phyloP scores from a whole-genome alignment of 1,140 invertebrate genomes.

The Pissodes strobi region DNA sequence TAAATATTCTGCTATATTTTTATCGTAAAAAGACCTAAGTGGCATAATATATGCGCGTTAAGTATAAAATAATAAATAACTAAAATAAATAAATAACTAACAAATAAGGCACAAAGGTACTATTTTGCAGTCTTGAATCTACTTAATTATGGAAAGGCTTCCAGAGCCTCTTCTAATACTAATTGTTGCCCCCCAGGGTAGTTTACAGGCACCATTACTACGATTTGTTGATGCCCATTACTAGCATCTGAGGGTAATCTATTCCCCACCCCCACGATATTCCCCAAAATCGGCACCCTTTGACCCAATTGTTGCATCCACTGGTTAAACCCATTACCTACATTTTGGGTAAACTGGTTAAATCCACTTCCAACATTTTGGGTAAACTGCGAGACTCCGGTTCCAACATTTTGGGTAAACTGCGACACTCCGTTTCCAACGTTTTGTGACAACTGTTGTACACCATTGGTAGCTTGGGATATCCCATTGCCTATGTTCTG shows the following conservation, averaged over 20 bases:
- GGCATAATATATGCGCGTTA: no score
- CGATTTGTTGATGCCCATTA: neutral
- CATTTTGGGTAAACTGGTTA: constrained; percentile 32
- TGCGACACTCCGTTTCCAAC: constrained; percentile 35
- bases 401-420: constrained; percentile 35
- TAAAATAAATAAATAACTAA: no score
- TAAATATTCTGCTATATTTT: no score
- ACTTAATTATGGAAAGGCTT: constrained; percentile 33
- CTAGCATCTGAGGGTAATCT: neutral
- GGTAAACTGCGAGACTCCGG: constrained; percentile 25
- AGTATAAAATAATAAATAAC: no score
- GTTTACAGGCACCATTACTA: constrained; percentile 19
- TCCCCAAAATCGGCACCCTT: constrained; percentile 32
- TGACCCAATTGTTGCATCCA: constrained; percentile 33
- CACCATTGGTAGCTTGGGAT: constrained; percentile 19
- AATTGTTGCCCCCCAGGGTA: constrained; percentile 24
- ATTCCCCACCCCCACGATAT: neutral
- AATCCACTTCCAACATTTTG: constrained; percentile 34
- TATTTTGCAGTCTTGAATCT: no score
- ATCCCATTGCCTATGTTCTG: constrained; percentile 35
- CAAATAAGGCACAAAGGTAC: no score
- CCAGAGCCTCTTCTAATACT: constrained; percentile 27
- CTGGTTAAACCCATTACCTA: constrained; percentile 33
- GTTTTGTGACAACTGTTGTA: constrained; percentile 31
- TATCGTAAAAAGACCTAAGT: no score